These are phyloP conservation scores for Limenitis camilla DNA, from an alignment of 2,888 invertebrate species.

Conservation along the genomic window DNA sequence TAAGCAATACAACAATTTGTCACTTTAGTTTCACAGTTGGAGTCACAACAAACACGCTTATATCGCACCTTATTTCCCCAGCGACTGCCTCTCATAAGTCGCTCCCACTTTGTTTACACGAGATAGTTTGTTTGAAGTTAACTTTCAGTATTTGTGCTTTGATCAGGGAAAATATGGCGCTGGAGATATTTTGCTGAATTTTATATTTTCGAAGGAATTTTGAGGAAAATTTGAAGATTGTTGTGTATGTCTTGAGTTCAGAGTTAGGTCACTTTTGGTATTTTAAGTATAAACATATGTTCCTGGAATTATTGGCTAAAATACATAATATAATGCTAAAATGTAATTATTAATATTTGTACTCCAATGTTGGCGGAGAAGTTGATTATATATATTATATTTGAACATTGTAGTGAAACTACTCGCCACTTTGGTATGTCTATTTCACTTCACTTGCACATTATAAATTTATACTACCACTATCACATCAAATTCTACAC, in stretches of 20 bases:
- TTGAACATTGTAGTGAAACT: no score
- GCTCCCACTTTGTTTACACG: conserved; percentile 19
- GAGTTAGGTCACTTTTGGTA: no score
- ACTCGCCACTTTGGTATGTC: no score
- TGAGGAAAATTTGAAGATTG: not conserved
- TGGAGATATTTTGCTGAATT: not conserved
- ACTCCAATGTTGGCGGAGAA: no score
- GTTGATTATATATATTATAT: no score
- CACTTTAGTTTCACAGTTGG: conserved; percentile 19
- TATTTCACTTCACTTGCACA: no score
- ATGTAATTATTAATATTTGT: no score
- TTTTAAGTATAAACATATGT: no score
- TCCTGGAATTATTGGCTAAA: no score
- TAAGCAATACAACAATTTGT: conserved; percentile 14
- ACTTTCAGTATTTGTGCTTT: conserved; percentile 10
- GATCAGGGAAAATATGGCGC: conserved; percentile 3
- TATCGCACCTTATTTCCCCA: conserved; percentile 48
- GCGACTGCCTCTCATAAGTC: conserved; percentile 32
- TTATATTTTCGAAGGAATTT: not conserved
- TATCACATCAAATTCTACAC: not conserved
- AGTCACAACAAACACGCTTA: conserved; percentile 35
- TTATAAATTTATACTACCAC: not conserved
- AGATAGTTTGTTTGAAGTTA: conserved; percentile 17
- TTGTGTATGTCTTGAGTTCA: no score
- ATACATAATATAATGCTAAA: no score